A percentile compares a stretch with the other conserved stretches of the same genome.
Evolutionary conservation across 2,888 invertebrate genomes (phyloP).

Genomic region (Sphecodes monilicornis): DNA sequence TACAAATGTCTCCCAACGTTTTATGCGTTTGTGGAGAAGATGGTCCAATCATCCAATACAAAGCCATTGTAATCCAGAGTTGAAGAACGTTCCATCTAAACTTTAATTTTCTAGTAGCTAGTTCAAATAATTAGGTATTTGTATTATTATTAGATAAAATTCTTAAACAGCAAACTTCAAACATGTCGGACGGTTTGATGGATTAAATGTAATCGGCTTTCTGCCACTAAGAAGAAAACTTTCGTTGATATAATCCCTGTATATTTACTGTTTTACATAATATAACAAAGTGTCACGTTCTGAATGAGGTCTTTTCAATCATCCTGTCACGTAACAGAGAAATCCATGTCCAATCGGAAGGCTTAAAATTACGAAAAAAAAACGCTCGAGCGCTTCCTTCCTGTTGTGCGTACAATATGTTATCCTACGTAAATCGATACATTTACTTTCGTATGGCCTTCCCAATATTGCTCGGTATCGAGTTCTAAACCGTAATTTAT

Average conservation of each 20-base stretch:
- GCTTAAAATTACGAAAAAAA: conserved; percentile 40
- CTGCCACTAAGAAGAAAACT: not conserved
- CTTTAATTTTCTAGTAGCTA: no score
- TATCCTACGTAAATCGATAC: conserved; percentile 56
- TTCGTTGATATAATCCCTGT: not conserved
- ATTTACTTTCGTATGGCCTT: conserved; percentile 52
- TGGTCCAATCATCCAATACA: no score
- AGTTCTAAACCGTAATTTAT: conserved; percentile 21
- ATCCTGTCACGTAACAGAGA: conserved; percentile 25
- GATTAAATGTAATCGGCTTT: not conserved
- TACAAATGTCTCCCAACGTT: no score
- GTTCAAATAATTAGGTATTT: no score
- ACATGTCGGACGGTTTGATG: not conserved
- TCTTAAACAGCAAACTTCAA: not conserved
- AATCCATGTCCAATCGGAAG: conserved; percentile 55
- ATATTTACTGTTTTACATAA: not conserved
- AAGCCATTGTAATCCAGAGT: no score
- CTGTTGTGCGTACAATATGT: conserved; percentile 22
- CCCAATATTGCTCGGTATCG: conserved; percentile 32
- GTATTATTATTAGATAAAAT: no score
- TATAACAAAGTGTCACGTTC: not conserved
- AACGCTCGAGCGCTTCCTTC: conserved; percentile 52
- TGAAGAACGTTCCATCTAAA: no score
- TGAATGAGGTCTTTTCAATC: not conserved
- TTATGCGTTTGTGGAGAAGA: no score